Percentiles rank a stretch among this genome's conserved stretches.
Evolutionary conservation across 2,797 vertebrate species (phyloP).

Genomic region (Alosa sapidissima): DNA sequence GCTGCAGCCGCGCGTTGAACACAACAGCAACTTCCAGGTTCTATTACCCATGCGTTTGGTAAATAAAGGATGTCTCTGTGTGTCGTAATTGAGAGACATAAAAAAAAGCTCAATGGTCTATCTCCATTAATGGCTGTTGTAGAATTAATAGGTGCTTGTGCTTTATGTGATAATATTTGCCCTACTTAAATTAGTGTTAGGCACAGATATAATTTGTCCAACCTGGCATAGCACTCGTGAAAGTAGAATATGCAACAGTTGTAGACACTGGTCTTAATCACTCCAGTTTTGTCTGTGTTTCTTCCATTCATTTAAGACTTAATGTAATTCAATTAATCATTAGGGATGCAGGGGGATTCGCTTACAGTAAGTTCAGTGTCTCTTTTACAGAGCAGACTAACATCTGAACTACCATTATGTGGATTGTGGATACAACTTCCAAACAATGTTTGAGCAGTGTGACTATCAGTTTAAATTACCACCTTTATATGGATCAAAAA

Average conservation of each 20-base stretch:
- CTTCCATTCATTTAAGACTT: neutral
- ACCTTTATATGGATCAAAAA: neutral
- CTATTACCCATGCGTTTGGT: conserved; percentile 18
- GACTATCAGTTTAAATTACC: neutral
- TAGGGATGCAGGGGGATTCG: neutral
- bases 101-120: neutral
- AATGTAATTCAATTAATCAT: neutral
- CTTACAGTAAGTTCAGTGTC: neutral
- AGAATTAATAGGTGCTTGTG: conserved; percentile 6
- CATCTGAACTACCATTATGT: neutral
- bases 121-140: neutral
- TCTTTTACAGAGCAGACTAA: neutral
- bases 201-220: conserved; percentile 6
- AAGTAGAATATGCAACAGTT: neutral
- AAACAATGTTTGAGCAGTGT: neutral
- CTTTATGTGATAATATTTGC: conserved; percentile 15
- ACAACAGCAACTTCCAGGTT: conserved; percentile 29
- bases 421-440: neutral
- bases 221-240: neutral
- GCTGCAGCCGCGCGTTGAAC: conserved; percentile 26
- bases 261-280: neutral
- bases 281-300: neutral
- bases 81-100: neutral
- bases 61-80: conserved; percentile 15
- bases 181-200: neutral